Base-by-base conservation (phyloP, 2,888 invertebrate genomes). In the Temnothorax rugatulus region DNA sequence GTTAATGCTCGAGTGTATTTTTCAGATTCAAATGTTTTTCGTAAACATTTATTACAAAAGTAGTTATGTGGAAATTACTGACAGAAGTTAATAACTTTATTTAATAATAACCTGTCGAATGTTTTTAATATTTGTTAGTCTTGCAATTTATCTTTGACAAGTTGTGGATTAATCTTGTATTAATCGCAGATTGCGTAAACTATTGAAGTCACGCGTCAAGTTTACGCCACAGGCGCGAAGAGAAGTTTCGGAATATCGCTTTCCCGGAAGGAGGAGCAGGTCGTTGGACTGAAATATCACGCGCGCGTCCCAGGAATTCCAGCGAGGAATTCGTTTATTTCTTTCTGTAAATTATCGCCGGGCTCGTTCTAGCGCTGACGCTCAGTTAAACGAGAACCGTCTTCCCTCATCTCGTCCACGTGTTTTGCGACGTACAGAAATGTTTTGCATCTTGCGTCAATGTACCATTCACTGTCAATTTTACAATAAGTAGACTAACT, bases 221-320 rank as follows among this genome's bases (percentile, higher is more conserved):
- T 64, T 74, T 29, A 50, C 61, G 68, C 54, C 61, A 44, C n/a
- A 54, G 77, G 74, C 25, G 50, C 64, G 77, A 68, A 57, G 84
- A 68, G 82, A 82, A 66, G 85, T 79, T 73, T 82, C 63, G 69
- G 68, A 73, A 84, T 61, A 77, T 85, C 44, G 77, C 88, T 89
- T 91, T 90, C 86, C 90, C 87, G 87, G 87, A 84, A 52, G 41
- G 25, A 83, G 90, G 90, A 83, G 90, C 90, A 91, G 92, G 91
- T 93, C 93, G 92, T 92, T 91, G 91, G 90, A 92, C 93, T 91
- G 92, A 92, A 93, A 93, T 92, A 91, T 93, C 92, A 91, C 90
- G 86, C 87, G 91, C 90, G 86, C 87, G 87, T 90, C 86, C 87
- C 91, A 90, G 87, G 90, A 91, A 93, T 92, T 92, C 91, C 90